Conservation (phyloP, 2,797 vertebrate genomes). For the Myotis vivesi region DNA sequence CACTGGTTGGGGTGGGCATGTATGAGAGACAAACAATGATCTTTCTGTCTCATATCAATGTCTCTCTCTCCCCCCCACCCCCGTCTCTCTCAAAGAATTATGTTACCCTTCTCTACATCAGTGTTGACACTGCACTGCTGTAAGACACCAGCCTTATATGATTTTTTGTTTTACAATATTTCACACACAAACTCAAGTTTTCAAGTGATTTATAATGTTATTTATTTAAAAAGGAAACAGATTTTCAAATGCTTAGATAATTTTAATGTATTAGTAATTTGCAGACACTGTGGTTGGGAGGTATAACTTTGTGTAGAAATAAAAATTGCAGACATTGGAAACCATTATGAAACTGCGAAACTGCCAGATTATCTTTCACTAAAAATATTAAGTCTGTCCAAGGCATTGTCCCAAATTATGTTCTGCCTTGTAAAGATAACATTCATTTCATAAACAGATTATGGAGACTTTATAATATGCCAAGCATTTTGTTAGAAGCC, state of each 20-base stretch:
- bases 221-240: slow-evolving; percentile 6
- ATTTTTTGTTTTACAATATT: background rate
- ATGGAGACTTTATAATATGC: background rate
- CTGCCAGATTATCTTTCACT: background rate
- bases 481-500: background rate
- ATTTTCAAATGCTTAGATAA: slow-evolving; percentile 9
- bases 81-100: background rate
- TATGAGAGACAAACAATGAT: background rate
- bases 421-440: background rate
- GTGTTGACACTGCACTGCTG: background rate
- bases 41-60: background rate
- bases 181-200: background rate
- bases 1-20: background rate
- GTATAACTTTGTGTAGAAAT: background rate
- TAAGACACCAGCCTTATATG: background rate
- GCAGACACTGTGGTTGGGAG: background rate
- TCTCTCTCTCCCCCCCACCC: background rate
- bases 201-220: background rate
- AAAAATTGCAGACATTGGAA: background rate
- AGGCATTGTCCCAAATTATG: background rate
- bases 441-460: slow-evolving; percentile 7
- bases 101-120: background rate
- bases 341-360: background rate
- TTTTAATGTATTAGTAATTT: slow-evolving; percentile 14
- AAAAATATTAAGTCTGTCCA: background rate